Percentiles rank a stretch among this genome's conserved stretches.
Evolutionary conservation across 64 coral and sea anemone genomes (phyloP).

Genomic region (Pocillopora damicornis): DNA sequence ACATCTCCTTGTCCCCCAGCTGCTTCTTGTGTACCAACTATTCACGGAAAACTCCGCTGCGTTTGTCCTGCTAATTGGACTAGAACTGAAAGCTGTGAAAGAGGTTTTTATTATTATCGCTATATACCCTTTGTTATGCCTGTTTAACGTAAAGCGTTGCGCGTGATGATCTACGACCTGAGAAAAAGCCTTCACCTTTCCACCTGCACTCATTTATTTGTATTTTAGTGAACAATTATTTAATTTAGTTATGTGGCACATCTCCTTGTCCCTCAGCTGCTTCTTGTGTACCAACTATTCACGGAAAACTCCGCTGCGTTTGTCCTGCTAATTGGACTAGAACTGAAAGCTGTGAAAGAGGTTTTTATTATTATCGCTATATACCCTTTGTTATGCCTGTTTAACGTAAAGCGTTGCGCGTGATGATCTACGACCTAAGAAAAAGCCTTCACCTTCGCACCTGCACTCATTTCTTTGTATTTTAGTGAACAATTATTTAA

Average conservation of each 20-base stretch:
- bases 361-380: neutral
- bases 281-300: neutral
- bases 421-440: too few relatives aligned
- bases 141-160: too few relatives aligned
- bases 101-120: neutral
- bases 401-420: too few relatives aligned
- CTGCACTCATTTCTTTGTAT: too few relatives aligned
- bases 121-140: too few relatives aligned
- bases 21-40: neutral
- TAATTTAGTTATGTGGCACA: neutral
- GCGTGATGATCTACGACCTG: too few relatives aligned
- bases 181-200: too few relatives aligned
- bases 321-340: neutral
- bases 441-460: too few relatives aligned
- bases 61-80: neutral
- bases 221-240: too few relatives aligned
- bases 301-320: neutral
- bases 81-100: neutral
- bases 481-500: too few relatives aligned
- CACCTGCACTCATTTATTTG: too few relatives aligned
- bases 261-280: neutral
- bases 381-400: too few relatives aligned
- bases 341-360: neutral
- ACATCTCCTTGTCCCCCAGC: neutral
- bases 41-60: neutral